A percentile compares a stretch with the other conserved stretches of the same genome.
phyloP scores from a whole-genome alignment of 2,113 vertebrate genomes.

The Probosciger aterrimus region DNA sequence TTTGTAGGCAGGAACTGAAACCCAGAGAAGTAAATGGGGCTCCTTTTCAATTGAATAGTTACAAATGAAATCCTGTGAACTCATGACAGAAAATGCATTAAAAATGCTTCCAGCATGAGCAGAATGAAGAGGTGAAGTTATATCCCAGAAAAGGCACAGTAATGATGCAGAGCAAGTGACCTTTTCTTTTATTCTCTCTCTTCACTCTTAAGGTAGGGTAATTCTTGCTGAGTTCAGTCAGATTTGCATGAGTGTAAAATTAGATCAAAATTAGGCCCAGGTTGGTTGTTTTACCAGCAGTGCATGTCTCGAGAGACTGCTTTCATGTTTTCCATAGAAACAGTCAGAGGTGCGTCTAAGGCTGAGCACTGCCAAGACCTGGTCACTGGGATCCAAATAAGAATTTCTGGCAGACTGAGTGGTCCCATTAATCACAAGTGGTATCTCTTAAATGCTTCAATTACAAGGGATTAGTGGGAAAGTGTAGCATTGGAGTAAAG shows the following conservation, averaged over 20 bases:
- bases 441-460: constrained; percentile 58
- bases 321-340: background rate
- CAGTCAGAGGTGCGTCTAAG: background rate
- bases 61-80: background rate
- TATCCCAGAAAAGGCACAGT: background rate
- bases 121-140: background rate
- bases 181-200: background rate
- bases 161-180: background rate
- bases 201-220: background rate
- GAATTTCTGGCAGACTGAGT: constrained; percentile 38
- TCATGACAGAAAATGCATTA: background rate
- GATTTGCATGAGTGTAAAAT: background rate
- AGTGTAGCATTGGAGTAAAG: constrained; percentile 12
- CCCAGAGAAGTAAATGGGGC: background rate
- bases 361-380: background rate
- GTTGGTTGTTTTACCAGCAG: background rate
- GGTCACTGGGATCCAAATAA: background rate
- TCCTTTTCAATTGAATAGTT: background rate
- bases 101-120: background rate
- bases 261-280: background rate
- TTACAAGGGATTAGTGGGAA: constrained; percentile 61
- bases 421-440: constrained; percentile 26
- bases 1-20: background rate
- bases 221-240: background rate
- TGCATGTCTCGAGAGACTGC: background rate